Percentiles rank a stretch among this genome's conserved stretches.
Conservation (phyloP, 2,888 invertebrate genomes). For the Epistrophe eligans region DNA sequence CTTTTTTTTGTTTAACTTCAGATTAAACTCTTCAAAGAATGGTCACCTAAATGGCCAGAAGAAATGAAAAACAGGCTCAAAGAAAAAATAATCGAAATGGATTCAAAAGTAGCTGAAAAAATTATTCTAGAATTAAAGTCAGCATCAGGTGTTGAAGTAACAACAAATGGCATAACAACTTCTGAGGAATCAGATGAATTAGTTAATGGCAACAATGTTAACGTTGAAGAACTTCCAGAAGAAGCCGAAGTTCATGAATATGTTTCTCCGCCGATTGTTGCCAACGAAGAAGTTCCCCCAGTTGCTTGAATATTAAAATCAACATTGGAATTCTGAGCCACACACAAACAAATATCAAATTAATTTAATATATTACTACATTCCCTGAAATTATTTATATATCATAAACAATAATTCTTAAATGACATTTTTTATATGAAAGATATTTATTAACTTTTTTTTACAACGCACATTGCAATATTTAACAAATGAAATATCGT, state of each 20-base stretch:
- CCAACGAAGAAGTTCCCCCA: constrained; percentile 77
- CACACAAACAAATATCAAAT: constrained; percentile 12
- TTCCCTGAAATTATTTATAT: constrained; percentile 52
- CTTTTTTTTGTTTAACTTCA: constrained; percentile 79
- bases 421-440: constrained; percentile 20
- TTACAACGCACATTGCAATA: constrained; percentile 33
- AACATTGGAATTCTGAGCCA: constrained; percentile 40
- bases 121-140: constrained; percentile 85
- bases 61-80: constrained; percentile 89
- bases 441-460: constrained; percentile 19
- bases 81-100: constrained; percentile 89
- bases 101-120: constrained; percentile 89
- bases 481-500: constrained; percentile 1
- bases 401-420: constrained; percentile 13
- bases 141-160: constrained; percentile 45
- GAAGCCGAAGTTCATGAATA: constrained; percentile 73
- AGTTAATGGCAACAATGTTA: constrained; percentile 79
- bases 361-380: constrained; percentile 39
- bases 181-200: constrained; percentile 49
- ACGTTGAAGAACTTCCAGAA: constrained; percentile 77
- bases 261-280: constrained; percentile 44
- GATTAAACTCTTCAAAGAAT: constrained; percentile 93
- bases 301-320: constrained; percentile 70
- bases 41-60: constrained; percentile 91
- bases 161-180: constrained; percentile 65